Conservation (phyloP, 2,888 invertebrate species). For the Tipula vernalis region DNA sequence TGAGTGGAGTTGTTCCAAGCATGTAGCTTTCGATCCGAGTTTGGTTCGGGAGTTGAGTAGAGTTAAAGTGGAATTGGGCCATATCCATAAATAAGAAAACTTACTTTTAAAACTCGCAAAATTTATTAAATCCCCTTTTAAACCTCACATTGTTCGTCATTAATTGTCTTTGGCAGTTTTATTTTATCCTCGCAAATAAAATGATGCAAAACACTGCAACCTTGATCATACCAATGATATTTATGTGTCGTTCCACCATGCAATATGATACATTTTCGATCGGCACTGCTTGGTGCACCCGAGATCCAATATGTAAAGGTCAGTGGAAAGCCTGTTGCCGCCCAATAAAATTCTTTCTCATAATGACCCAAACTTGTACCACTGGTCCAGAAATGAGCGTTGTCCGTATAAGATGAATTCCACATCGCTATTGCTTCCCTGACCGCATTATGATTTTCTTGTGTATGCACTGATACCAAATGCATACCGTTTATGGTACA, state of each 20-base stretch:
- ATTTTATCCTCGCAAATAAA: not conserved
- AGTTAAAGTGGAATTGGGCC: too few species aligned
- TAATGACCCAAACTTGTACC: not conserved
- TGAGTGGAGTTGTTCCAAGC: too few species aligned
- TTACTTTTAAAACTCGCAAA: not conserved
- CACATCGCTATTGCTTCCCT: too few species aligned
- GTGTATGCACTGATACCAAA: not conserved
- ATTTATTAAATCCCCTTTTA: not conserved
- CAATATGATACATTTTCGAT: not conserved
- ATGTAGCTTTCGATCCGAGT: too few species aligned
- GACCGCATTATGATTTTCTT: not conserved
- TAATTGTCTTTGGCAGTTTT: not conserved
- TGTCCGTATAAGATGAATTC: too few species aligned
- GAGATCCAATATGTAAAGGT: not conserved
- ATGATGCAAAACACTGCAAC: not conserved
- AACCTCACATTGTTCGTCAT: too few species aligned
- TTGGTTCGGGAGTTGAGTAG: too few species aligned
- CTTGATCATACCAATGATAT: not conserved
- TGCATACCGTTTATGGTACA: not conserved
- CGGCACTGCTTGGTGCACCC: not conserved
- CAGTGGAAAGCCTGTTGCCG: not conserved
- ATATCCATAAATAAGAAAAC: too few species aligned
- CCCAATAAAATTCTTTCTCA: not conserved
- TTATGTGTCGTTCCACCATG: not conserved
- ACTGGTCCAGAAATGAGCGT: not conserved